Evolutionary conservation across 2,113 vertebrate genomes (phyloP), one percentile per base, ranked within the genome.

Genomic region (Vimba vimba): DNA sequence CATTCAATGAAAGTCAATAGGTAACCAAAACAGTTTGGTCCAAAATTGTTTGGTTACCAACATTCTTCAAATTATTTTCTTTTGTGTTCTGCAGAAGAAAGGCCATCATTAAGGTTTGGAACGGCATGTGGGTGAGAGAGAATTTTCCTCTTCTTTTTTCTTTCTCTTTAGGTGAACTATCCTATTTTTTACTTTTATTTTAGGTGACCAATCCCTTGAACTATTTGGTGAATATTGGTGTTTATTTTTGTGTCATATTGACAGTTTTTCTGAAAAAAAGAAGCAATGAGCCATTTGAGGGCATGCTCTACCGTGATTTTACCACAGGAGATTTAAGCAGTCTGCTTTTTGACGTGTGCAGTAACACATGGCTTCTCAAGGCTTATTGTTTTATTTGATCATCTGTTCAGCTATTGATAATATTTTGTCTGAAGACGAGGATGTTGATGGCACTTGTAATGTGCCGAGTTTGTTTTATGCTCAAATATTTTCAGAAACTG

Each of bases 401-500:
- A 69, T 33, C 62, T 55, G 80, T 45, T 12, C 64, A 36, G 45
- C 45, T 66, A 23, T 75, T 78, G 86, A 55, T 83, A 82, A 82
- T 68, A 82, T 77, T 76, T 45, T 66, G 71, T 78, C 69, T 79
- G 27, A 39, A 69, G n/a, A 84, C 69, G n/a, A 86, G 77, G 82
- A 80, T 78, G 78, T 47, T 83, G 66, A 76, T 77, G 85, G 45
- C 43, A 36, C 45, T 55, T 4, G 11, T n/a, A 21, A 52, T 50
- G 47, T 81, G 77, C 87, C 47, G 13, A 50, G 85, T 66, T 85
- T 86, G 85, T 69, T 62, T 83, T 25, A 71, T 82, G 19, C 71
- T 62, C 77, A 84, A 57, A 87, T 87, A 86, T 89, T 85, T 84
- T 79, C 43, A 84, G 60, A 57, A 52, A 50, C 81, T 71, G 55